Conservation (phyloP, 1,140 invertebrate genomes). For the Ceratoteleas bidentatus region DNA sequence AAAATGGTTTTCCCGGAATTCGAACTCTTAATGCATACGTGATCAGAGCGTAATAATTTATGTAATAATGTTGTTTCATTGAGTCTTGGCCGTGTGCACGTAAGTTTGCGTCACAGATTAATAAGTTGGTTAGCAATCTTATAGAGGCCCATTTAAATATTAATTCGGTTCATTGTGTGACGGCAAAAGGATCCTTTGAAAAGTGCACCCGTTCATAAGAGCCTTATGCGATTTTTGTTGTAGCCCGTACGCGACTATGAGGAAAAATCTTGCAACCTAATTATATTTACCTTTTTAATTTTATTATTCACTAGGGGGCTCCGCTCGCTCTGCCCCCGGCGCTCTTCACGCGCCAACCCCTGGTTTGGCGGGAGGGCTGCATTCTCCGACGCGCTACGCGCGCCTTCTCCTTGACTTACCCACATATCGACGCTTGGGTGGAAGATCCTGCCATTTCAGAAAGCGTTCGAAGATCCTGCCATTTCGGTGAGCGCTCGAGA, state of each 20-base stretch:
- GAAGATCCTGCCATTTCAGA: too few species aligned
- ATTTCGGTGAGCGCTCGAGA: too few species aligned
- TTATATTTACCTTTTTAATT: slow-evolving; percentile 73
- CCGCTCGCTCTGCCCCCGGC: too few species aligned
- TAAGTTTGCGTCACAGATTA: slow-evolving; percentile 64
- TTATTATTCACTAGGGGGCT: slow-evolving; percentile 73
- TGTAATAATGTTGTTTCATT: slow-evolving; percentile 52
- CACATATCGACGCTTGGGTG: too few species aligned
- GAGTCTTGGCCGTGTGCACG: slow-evolving; percentile 44
- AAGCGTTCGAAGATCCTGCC: too few species aligned
- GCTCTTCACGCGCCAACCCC: too few species aligned
- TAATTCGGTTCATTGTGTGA: slow-evolving; percentile 65
- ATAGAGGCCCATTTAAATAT: slow-evolving; percentile 68
- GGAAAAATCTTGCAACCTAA: slow-evolving; percentile 67
- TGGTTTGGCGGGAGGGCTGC: too few species aligned
- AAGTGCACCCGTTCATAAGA: slow-evolving; percentile 65
- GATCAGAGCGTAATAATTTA: slow-evolving; percentile 55
- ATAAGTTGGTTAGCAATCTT: slow-evolving; percentile 71
- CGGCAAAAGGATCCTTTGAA: slow-evolving; percentile 63
- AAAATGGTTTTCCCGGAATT: slow-evolving; percentile 50
- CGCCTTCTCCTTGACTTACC: too few species aligned
- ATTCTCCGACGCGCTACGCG: too few species aligned
- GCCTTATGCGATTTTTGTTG: slow-evolving; percentile 68
- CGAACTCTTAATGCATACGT: slow-evolving; percentile 50
- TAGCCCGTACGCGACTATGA: slow-evolving; percentile 37